These are phyloP conservation scores for Malurus alboscapulatus DNA, from an alignment of 2,113 vertebrate species.

Conservation along the genomic window DNA sequence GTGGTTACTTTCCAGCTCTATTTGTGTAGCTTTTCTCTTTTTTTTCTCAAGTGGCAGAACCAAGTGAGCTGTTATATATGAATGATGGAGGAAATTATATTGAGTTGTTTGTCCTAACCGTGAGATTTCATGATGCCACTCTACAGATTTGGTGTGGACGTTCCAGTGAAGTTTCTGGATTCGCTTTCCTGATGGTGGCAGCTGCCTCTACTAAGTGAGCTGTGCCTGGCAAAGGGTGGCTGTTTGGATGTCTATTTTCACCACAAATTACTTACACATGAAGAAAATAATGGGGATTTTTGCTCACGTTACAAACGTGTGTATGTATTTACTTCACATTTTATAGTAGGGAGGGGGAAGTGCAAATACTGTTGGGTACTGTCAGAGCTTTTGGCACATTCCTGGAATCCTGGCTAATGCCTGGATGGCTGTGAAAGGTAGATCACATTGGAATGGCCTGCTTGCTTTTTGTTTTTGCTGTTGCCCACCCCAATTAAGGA, in stretches of 20 bases:
- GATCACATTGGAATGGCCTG: neutral
- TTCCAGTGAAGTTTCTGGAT: neutral
- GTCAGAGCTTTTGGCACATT: neutral
- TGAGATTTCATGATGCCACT: neutral
- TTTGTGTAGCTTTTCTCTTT: neutral
- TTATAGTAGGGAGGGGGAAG: neutral
- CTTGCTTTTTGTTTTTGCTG: neutral
- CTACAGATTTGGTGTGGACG: neutral
- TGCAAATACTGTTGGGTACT: neutral
- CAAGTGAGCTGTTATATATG: neutral
- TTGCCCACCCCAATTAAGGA: neutral
- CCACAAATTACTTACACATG: neutral
- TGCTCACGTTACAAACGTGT: neutral
- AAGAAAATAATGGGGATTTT: neutral
- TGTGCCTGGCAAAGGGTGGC: neutral
- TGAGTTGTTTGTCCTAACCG: neutral
- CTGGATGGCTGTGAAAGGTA: rapidly evolving
- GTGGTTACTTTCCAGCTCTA: neutral
- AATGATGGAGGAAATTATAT: neutral
- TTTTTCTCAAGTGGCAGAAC: neutral
- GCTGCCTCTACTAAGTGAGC: neutral
- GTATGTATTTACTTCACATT: neutral
- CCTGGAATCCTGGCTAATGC: neutral
- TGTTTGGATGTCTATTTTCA: neutral
- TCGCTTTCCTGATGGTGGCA: neutral